These are phyloP conservation scores for Penaeus chinensis DNA, from an alignment of 1,140 invertebrate species.

Conservation along the genomic window DNA sequence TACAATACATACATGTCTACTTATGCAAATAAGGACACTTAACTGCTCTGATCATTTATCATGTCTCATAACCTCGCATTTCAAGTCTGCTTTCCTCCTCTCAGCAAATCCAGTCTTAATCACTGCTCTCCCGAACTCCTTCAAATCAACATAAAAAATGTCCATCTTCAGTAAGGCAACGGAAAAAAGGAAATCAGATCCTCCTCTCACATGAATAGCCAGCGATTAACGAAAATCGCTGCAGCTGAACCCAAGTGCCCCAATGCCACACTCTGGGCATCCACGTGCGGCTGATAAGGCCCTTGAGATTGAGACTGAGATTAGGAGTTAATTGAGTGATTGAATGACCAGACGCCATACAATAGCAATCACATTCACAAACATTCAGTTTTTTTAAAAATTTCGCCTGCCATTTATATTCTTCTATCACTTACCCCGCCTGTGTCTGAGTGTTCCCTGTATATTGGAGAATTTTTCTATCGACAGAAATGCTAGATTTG, in stretches of 20 bases:
- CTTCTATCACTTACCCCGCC: conserved; percentile 39
- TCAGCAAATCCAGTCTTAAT: too few relatives aligned
- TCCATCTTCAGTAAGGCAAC: not conserved
- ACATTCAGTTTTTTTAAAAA: conserved; percentile 17
- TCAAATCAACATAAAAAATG: too few relatives aligned
- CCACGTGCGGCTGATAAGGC: not conserved
- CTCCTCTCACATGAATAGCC: not conserved
- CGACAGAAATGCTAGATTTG: not conserved
- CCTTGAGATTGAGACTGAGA: not conserved
- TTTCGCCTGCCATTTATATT: not conserved
- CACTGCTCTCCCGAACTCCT: too few relatives aligned
- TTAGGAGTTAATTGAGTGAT: conserved; percentile 16
- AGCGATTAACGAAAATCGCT: not conserved
- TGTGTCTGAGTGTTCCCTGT: conserved; percentile 35
- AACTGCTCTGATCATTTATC: too few relatives aligned
- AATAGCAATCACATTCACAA: conserved; percentile 34
- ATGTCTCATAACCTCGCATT: too few relatives aligned
- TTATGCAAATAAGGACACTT: too few relatives aligned
- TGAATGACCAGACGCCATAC: conserved; percentile 46
- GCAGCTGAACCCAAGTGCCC: not conserved
- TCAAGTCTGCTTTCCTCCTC: too few relatives aligned
- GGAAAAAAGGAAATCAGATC: conserved; percentile 6
- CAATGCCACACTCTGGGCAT: too few relatives aligned
- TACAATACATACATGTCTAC: too few relatives aligned
- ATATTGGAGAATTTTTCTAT: not conserved